Conservation (phyloP, 2,113 vertebrate species). For the Okapia johnstoni region DNA sequence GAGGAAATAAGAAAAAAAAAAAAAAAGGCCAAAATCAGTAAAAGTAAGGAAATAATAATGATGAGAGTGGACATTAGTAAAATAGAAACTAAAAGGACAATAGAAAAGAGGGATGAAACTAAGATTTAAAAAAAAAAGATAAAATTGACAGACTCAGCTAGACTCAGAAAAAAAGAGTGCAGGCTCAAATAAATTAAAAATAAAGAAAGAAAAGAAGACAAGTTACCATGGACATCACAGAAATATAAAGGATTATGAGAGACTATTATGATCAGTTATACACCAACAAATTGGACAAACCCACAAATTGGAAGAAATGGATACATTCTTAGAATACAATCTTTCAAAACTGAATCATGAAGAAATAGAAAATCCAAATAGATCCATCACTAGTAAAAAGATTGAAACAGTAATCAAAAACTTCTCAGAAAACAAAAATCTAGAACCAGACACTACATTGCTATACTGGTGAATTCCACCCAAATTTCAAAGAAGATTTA, state of each 20-base stretch:
- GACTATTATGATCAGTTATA: not conserved
- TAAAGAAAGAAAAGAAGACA: not conserved
- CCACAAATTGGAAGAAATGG: not conserved
- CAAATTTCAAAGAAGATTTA: not conserved
- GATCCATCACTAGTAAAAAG: not conserved
- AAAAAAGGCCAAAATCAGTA: not conserved
- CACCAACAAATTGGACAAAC: not conserved
- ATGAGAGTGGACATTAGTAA: not conserved
- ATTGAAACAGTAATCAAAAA: not conserved
- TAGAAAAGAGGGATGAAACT: not conserved
- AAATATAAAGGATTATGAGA: not conserved
- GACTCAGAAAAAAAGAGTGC: not conserved
- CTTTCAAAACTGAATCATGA: not conserved
- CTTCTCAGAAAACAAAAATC: not conserved
- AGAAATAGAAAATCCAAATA: not conserved
- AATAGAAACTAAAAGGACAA: not conserved
- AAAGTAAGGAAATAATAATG: not conserved
- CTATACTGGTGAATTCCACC: not conserved
- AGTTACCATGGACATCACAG: not conserved
- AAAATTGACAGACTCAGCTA: not conserved
- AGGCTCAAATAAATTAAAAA: not conserved
- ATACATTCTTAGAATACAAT: not conserved
- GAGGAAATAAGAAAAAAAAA: not conserved
- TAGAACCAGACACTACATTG: not conserved
- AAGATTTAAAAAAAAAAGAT: not conserved